Base-by-base conservation (phyloP, 2,888 invertebrate genomes). In the Anthophora plumipes region DNA sequence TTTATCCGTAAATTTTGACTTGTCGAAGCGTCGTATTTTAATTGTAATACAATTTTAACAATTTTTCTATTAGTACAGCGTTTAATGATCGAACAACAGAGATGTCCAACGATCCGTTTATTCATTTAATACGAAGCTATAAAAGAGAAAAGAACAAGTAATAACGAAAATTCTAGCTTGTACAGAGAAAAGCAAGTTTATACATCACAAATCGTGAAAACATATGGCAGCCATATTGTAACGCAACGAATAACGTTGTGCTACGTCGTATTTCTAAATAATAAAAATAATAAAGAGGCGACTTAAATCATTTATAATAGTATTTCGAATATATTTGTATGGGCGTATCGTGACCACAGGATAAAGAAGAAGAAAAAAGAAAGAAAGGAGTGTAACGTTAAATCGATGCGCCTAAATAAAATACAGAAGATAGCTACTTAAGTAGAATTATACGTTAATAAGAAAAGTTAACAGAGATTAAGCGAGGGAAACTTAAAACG, bases 201-300 rank as follows among this genome's bases (percentile, higher is more conserved):
- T 84, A 88, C 89, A 90, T 90, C 90, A 89, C 88, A 89, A 77
- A 86, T 84, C 77, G 83, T 86, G 83, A 86, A 85, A n/a, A n/a
- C n/a, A n/a, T 84, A 84, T 84, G 90, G 88, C 88, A 90, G 89
- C 89, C 90, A 88, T 90, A 84, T 81, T 71, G 57, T 83, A 79
- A 83, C 57, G 75, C 75, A 68, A 70, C 55, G 61, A 57, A 46
- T 75, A 69, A n/a, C 63, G 57, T 76, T 68, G 70, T 22, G 54
- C 60, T 78, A 80, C 68, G 57, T 71, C 70, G 69, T 83, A 78
- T 85, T 83, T 83, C 78, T 80, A 77, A 81, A 83, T 82, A 72
- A 82, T 79, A 59, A 84, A 68, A 77, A 80, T 67, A 71, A 80
- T 22, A 70, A 67, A 61, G 39, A 48, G 14, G 86, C 85, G 85